These are phyloP conservation scores for Strix aluco DNA, from an alignment of 2,113 vertebrate genomes.

Conservation along the genomic window DNA sequence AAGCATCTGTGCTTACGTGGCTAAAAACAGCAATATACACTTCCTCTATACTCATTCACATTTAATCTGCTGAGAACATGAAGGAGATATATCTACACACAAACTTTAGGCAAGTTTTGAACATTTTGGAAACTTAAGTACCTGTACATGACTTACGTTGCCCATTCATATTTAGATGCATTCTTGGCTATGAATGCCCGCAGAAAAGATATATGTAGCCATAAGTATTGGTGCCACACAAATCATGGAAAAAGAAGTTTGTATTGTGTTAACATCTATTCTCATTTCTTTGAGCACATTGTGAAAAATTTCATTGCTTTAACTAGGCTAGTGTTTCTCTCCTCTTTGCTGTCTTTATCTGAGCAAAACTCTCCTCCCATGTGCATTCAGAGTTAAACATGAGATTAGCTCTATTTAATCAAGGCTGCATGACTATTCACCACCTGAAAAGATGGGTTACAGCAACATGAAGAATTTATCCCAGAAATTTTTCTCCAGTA, in stretches of 20 bases:
- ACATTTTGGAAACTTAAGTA: not conserved
- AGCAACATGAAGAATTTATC: not conserved
- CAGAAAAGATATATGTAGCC: not conserved
- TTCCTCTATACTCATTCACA: not conserved
- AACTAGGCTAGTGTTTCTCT: not conserved
- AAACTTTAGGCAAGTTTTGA: not conserved
- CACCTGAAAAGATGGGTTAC: not conserved
- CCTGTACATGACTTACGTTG: not conserved
- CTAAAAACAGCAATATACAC: not conserved
- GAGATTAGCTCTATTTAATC: not conserved
- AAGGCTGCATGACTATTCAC: not conserved
- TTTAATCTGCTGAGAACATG: not conserved
- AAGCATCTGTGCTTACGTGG: fast-evolving
- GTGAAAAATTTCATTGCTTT: not conserved
- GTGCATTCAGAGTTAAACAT: not conserved
- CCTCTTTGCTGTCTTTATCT: not conserved
- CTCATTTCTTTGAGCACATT: not conserved
- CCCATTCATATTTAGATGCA: not conserved
- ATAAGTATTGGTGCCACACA: not conserved
- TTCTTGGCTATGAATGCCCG: not conserved
- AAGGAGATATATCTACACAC: not conserved
- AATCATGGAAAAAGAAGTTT: not conserved
- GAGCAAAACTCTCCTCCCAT: not conserved
- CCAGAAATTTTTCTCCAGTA: not conserved
- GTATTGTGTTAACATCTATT: not conserved